Percentiles rank a stretch among this genome's conserved stretches.
Evolutionary conservation across 2,113 vertebrate genomes (phyloP).

Genomic region (Sprattus sprattus): DNA sequence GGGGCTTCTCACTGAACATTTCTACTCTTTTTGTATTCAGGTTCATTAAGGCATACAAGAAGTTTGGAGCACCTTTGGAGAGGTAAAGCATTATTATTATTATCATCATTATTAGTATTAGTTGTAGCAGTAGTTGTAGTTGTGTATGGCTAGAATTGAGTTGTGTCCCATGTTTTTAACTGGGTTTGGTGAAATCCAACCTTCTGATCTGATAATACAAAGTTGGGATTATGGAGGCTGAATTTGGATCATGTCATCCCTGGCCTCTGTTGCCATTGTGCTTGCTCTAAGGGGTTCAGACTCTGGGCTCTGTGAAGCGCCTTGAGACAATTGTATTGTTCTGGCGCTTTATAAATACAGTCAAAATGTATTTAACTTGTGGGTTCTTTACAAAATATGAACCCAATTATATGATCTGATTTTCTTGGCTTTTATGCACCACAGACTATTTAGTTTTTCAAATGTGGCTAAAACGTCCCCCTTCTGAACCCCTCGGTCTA

Average conservation of each 20-base stretch:
- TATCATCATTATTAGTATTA: background rate
- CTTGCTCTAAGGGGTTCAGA: no score
- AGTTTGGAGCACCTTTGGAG: conserved; percentile 95
- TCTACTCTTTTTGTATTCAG: conserved; percentile 61
- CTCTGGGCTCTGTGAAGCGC: no score
- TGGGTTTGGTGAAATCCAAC: background rate
- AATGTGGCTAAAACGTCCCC: no score
- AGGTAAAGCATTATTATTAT: conserved; percentile 65
- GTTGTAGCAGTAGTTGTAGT: background rate
- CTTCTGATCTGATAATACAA: background rate
- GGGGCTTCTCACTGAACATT: background rate
- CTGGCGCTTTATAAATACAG: no score
- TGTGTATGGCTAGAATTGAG: background rate
- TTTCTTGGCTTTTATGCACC: no score
- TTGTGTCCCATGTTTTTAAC: background rate
- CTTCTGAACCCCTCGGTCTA: no score
- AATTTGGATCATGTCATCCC: background rate
- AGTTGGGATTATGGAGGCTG: background rate
- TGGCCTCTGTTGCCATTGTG: no score
- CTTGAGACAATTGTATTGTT: no score
- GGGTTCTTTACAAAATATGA: background rate
- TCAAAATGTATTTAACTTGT: no score
- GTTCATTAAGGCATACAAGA: conserved; percentile 99
- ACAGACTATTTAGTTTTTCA: no score
- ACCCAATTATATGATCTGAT: background rate